Evolutionary conservation across 2,888 invertebrate genomes (phyloP).

Genomic region (Stictocephala bisonia): DNA sequence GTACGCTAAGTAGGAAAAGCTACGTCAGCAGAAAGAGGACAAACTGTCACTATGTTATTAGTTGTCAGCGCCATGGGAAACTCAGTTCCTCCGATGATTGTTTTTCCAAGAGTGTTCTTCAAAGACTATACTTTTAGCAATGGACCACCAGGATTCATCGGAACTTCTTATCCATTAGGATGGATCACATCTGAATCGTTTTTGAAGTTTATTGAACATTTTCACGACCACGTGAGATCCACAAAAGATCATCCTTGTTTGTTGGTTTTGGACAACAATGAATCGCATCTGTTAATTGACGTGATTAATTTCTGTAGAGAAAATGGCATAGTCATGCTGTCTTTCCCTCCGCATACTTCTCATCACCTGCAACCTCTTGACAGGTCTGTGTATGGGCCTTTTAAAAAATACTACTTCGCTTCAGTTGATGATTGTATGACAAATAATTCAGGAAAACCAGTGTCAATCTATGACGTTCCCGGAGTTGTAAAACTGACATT

Average conservation of each 20-base stretch:
- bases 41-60: no score
- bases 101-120: no score
- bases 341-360: no score
- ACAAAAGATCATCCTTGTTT: no score
- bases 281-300: not conserved
- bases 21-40: no score
- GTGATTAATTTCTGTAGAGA: not conserved
- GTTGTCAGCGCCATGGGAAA: no score
- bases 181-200: not conserved
- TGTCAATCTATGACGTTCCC: slow-evolving; percentile 19
- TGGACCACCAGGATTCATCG: slow-evolving; percentile 15
- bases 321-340: no score
- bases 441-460: slow-evolving; percentile 16
- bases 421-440: slow-evolving; percentile 11
- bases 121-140: no score
- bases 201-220: slow-evolving; percentile 6
- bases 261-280: slow-evolving; percentile 9
- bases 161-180: no score
- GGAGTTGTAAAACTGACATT: not conserved
- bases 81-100: no score
- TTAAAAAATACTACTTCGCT: not conserved
- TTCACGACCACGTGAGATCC: not conserved
- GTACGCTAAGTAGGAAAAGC: no score
- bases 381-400: slow-evolving; percentile 5
- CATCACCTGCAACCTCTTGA: no score